These are phyloP conservation scores for Eleutherodactylus coqui DNA, from an alignment of 2,797 vertebrate species.

Conservation along the genomic window DNA sequence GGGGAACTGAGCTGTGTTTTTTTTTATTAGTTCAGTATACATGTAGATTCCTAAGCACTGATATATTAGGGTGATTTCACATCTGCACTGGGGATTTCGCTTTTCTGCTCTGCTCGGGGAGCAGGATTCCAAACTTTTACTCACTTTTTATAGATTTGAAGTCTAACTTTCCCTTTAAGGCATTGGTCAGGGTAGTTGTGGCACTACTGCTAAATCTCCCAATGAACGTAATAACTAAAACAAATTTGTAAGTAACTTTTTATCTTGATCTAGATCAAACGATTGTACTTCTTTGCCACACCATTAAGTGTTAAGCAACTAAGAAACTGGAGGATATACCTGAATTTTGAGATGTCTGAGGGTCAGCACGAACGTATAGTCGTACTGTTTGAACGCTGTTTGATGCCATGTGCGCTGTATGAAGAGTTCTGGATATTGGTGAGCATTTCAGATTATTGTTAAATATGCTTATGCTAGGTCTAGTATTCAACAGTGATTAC, in stretches of 20 bases:
- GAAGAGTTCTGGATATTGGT: slow-evolving; percentile 89
- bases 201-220: no score
- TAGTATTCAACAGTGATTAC: neutral
- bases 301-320: slow-evolving; percentile 82
- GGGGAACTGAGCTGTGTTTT: no score
- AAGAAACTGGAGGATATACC: slow-evolving; percentile 82
- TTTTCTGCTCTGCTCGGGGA: no score
- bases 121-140: no score
- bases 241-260: neutral
- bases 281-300: slow-evolving; percentile 86
- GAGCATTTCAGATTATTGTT: slow-evolving; percentile 22
- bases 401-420: slow-evolving; percentile 87
- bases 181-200: no score
- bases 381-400: slow-evolving; percentile 85
- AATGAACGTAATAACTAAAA: neutral
- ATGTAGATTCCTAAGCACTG: no score
- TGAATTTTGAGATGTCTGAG: slow-evolving; percentile 82
- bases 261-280: slow-evolving; percentile 78
- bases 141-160: no score
- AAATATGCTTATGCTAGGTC: neutral
- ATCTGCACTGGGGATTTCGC: no score
- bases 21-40: no score
- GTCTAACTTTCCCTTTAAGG: no score
- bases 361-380: slow-evolving; percentile 76
- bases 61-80: no score